Evolutionary conservation across 2,888 invertebrate species (phyloP).

Genomic region (Pristionchus entomophagus): DNA sequence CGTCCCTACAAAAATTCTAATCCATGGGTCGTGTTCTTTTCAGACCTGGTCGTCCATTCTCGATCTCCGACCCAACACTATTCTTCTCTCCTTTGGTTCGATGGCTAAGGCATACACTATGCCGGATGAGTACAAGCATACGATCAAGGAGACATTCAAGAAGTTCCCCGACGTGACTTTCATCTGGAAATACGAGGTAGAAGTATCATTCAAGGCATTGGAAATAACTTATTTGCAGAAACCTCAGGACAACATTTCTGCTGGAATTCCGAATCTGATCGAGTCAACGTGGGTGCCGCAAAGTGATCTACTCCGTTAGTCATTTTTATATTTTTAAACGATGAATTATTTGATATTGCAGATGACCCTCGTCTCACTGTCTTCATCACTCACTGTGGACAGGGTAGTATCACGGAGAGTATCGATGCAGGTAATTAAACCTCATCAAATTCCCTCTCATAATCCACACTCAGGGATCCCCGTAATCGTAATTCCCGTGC

Average conservation of each 20-base stretch:
- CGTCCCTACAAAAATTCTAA: no score
- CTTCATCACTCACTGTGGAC: slow-evolving; percentile 58
- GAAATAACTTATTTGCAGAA: background rate
- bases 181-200: slow-evolving; percentile 63
- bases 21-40: no score
- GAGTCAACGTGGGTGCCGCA: slow-evolving; percentile 24
- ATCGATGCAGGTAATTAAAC: slow-evolving; percentile 45
- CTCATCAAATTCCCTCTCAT: no score
- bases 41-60: slow-evolving; percentile 39
- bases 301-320: slow-evolving; percentile 5
- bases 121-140: slow-evolving; percentile 55
- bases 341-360: background rate
- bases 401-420: slow-evolving; percentile 55
- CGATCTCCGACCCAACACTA: slow-evolving; percentile 16
- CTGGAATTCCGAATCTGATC: background rate
- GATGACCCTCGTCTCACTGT: slow-evolving; percentile 52
- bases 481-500: slow-evolving; percentile 77
- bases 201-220: background rate
- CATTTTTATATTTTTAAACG: background rate
- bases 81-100: slow-evolving; percentile 60
- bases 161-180: slow-evolving; percentile 57
- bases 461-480: slow-evolving; percentile 73
- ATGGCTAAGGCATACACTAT: slow-evolving; percentile 56
- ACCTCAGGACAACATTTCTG: background rate
- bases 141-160: slow-evolving; percentile 52